A percentile compares a stretch with the other conserved stretches of the same genome.
These are phyloP conservation scores for Camptogramma bilineatum DNA, from an alignment of 2,888 invertebrate genomes.

Conservation along the genomic window DNA sequence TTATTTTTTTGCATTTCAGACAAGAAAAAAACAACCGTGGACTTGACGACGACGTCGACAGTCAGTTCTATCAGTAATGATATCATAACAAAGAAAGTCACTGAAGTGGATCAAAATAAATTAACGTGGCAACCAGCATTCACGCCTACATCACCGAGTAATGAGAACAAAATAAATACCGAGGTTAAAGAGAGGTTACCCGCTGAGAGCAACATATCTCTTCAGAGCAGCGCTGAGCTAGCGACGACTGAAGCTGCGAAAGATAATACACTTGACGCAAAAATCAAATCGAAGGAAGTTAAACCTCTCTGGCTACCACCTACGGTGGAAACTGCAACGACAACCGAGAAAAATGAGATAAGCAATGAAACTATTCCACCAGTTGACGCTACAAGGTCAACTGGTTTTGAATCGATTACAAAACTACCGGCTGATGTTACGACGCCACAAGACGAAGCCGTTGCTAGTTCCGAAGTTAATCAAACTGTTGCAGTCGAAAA, in stretches of 20 bases:
- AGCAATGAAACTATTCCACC: conserved; percentile 62
- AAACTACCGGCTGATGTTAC: conserved; percentile 76
- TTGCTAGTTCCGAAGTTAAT: conserved; percentile 59
- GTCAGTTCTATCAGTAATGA: conserved; percentile 61
- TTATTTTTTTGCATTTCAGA: conserved; percentile 61
- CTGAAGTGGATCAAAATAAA: conserved; percentile 67
- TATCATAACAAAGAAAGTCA: conserved; percentile 63
- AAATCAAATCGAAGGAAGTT: conserved; percentile 49
- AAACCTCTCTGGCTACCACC: conserved; percentile 64
- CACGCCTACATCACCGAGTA: conserved; percentile 48
- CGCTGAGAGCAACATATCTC: conserved; percentile 69
- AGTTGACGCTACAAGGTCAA: conserved; percentile 68
- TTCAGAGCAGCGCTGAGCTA: conserved; percentile 62
- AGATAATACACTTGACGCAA: conserved; percentile 47
- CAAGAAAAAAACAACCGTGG: conserved; percentile 60
- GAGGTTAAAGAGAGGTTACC: conserved; percentile 66
- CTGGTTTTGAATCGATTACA: conserved; percentile 81
- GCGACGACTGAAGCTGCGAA: conserved; percentile 52
- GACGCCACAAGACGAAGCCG: conserved; percentile 73
- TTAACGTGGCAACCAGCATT: conserved; percentile 63
- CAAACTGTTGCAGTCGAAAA: conserved; percentile 55
- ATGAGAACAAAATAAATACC: conserved; percentile 50
- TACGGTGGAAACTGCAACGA: conserved; percentile 52
- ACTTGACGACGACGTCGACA: conserved; percentile 55
- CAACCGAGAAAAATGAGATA: conserved; percentile 55